Conservation (phyloP, 2,888 invertebrate species). For the Zhengitettix transpicula region DNA sequence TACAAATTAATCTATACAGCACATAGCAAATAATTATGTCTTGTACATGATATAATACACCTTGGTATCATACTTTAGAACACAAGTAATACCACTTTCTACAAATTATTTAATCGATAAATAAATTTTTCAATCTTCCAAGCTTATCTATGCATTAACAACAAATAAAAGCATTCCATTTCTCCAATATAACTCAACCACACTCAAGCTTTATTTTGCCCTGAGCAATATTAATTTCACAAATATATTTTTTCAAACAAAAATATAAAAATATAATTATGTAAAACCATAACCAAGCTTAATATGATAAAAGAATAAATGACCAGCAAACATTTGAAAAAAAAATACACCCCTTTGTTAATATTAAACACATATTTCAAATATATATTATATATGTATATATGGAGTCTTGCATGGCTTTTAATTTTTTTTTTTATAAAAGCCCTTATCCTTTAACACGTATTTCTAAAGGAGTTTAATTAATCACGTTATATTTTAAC, state of each 20-base stretch:
- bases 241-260: background rate
- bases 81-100: too few relatives aligned
- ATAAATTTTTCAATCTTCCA: too few relatives aligned
- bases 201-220: background rate
- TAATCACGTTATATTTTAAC: background rate
- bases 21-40: too few relatives aligned
- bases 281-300: constrained; percentile 7
- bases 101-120: too few relatives aligned
- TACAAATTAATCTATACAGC: too few relatives aligned
- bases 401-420: constrained; percentile 14
- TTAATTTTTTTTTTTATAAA: constrained; percentile 15
- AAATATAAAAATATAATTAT: background rate
- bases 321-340: constrained; percentile 9
- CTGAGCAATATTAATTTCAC: background rate
- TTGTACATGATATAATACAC: too few relatives aligned
- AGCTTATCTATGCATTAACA: background rate
- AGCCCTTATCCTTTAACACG: background rate
- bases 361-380: constrained; percentile 5
- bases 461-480: background rate
- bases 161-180: background rate
- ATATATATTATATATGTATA: background rate
- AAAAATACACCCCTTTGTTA: constrained; percentile 6
- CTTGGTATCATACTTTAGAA: too few relatives aligned
- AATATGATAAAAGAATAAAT: constrained; percentile 1
- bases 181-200: background rate